These are phyloP conservation scores for Neodon shergylaensis DNA, from an alignment of 2,113 vertebrate species.

Conservation along the genomic window DNA sequence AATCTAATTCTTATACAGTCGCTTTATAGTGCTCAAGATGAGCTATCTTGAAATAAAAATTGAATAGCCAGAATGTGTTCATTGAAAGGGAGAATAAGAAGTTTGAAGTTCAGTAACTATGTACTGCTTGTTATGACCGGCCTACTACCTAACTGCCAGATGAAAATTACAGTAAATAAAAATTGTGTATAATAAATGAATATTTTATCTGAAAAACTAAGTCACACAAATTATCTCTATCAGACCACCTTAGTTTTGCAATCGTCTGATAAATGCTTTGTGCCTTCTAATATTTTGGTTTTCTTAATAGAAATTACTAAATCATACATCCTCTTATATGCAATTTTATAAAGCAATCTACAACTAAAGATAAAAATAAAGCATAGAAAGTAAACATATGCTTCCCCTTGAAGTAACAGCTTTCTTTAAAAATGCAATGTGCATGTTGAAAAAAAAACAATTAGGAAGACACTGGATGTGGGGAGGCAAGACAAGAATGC, in stretches of 20 bases:
- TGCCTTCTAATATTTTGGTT: background rate
- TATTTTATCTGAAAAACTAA: background rate
- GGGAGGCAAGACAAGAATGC: too few species aligned
- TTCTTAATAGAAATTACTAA: background rate
- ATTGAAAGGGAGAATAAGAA: background rate
- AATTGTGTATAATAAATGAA: background rate
- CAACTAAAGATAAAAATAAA: background rate
- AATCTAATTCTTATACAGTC: background rate
- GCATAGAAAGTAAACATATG: background rate
- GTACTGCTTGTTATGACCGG: background rate
- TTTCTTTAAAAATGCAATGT: background rate
- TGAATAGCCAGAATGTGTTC: background rate
- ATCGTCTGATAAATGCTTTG: background rate
- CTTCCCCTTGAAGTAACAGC: background rate
- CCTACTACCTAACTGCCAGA: too few species aligned
- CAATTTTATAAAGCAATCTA: background rate
- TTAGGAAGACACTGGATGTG: background rate
- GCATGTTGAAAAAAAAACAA: background rate
- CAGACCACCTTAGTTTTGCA: background rate
- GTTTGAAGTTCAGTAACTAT: background rate
- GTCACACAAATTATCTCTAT: background rate
- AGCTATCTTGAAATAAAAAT: background rate
- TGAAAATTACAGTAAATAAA: background rate
- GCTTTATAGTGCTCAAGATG: background rate
- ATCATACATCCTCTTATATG: background rate